Conservation (phyloP, 2,113 vertebrate genomes). For the Rhinolophus sinicus region DNA sequence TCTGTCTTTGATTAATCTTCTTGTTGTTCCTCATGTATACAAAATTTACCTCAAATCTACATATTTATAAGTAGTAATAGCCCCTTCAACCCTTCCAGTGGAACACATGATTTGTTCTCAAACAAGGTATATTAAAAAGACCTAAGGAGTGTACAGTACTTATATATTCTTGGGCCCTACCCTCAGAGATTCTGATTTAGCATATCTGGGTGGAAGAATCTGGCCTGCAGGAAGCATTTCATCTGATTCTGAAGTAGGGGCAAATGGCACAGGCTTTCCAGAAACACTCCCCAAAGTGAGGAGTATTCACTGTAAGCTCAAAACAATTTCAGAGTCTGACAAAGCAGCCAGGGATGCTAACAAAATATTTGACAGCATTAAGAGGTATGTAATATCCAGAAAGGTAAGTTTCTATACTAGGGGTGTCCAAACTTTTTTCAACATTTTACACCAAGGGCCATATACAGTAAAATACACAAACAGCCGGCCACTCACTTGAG, state of each 20-base stretch:
- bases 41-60: neutral
- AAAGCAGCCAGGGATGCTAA: slow-evolving; percentile 11
- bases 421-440: no score
- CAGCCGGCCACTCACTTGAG: no score
- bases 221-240: neutral
- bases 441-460: no score
- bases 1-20: neutral
- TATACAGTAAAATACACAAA: no score
- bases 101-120: neutral
- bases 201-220: neutral
- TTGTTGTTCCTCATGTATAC: neutral
- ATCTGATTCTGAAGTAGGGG: neutral
- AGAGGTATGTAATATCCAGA: neutral
- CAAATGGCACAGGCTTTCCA: neutral
- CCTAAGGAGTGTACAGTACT: neutral
- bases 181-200: neutral
- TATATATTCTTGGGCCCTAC: no score
- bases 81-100: neutral
- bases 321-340: neutral
- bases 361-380: slow-evolving; percentile 7
- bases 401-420: neutral
- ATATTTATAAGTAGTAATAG: neutral
- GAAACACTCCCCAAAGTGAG: neutral
- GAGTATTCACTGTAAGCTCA: neutral
- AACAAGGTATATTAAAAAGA: neutral